These are phyloP conservation scores for Henicopernis longicauda DNA, from an alignment of 2,113 vertebrate species.

Conservation along the genomic window DNA sequence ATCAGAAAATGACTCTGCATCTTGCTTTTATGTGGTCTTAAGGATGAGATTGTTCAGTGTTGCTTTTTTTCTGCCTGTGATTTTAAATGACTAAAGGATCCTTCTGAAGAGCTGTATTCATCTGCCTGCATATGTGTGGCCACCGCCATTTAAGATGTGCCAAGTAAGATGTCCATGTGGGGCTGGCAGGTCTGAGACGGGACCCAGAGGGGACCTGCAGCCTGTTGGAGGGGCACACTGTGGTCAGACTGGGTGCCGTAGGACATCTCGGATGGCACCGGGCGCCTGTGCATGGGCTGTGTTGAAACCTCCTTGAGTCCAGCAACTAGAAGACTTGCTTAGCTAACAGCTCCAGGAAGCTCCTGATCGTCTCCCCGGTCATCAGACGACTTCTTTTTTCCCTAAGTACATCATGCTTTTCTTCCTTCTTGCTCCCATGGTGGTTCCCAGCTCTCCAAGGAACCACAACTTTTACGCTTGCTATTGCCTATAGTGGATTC, in stretches of 20 bases:
- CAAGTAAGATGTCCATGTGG: background rate
- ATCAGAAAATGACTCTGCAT: background rate
- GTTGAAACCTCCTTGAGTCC: background rate
- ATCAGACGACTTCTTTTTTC: background rate
- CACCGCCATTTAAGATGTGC: background rate
- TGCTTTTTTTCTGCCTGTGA: background rate
- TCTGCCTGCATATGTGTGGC: background rate
- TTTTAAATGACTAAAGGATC: background rate
- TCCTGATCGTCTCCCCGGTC: background rate
- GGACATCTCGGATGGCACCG: background rate
- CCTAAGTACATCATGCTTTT: background rate
- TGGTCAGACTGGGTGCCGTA: background rate
- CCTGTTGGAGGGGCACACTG: background rate
- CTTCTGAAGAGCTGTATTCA: background rate
- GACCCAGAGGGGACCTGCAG: background rate
- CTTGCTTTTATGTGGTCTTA: background rate
- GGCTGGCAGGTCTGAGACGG: background rate
- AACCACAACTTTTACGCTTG: background rate
- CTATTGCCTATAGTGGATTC: background rate
- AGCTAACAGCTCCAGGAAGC: background rate
- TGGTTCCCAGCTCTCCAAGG: background rate
- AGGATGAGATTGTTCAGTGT: background rate
- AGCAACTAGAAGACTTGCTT: background rate
- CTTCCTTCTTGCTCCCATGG: background rate
- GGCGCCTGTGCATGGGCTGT: accelerated